Base-by-base conservation (phyloP, 2,113 vertebrate genomes). In the Lepus americanus region DNA sequence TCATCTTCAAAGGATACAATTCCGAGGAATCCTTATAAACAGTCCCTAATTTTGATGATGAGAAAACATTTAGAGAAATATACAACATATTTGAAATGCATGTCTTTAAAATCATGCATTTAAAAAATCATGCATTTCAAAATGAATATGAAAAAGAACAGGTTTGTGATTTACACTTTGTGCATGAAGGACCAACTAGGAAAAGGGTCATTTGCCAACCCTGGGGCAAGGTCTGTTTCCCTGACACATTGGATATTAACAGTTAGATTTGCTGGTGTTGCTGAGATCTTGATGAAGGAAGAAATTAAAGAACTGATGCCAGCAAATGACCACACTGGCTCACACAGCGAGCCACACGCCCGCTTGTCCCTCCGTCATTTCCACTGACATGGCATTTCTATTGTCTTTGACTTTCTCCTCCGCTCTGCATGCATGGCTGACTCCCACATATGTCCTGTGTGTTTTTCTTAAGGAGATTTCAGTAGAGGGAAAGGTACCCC, bases 401-500 rank as follows among this genome's bases (percentile, higher is more conserved):
- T 89, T 95, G 74, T 92, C 92, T 94, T 98, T 97, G 67, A 96
- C 72, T n/a, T 97, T 94, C 49, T 91, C 77, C 3, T 61, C 31
- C 8, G 13, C 19, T 27, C 78, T 67, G 19, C 44, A 78, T 59
- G 33, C 36, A 5, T 66, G 84, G 92, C 51, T 84, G 78, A 87
- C 81, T 59, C 95, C 64, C 77, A 79, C 94, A 9, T 79, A 61
- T 59, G 77, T 83, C 70, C 49, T 77, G 13, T 91, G 55, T 95
- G 96, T 44, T 44, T 98, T 87, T 97, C 84, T 23, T 10, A 61
- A 25, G 64, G 33, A 92, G 85, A 93, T 25, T n/a, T 27, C n/a
- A 86, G 85, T 33, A 86, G n/a, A 96, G 59, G 78, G 70, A 76
- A 95, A 86, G 17, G 59, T 95, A 90, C 73, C 0, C 8, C 9